Conservation (phyloP, 2,888 invertebrate species). For the Arrhopalites spinosus region DNA sequence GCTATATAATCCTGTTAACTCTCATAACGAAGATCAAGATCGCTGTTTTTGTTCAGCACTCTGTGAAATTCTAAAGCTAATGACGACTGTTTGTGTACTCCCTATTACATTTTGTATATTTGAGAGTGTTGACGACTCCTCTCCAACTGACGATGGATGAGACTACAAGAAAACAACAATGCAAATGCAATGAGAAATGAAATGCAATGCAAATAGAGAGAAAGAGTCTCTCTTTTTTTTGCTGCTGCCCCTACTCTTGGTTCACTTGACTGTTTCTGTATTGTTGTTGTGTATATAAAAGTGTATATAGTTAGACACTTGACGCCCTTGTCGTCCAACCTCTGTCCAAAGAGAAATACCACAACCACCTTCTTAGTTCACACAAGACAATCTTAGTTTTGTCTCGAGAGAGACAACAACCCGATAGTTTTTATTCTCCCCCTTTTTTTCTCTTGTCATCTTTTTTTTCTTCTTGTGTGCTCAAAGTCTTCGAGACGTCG, state of each 20-base stretch:
- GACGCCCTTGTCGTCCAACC: slow-evolving; percentile 43
- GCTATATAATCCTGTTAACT: neutral
- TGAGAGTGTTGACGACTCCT: no score
- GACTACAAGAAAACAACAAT: neutral
- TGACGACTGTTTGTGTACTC: no score
- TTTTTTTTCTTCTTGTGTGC: neutral
- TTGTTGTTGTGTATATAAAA: no score
- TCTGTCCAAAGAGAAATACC: slow-evolving; percentile 11
- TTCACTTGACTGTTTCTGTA: neutral
- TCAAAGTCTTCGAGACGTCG: no score
- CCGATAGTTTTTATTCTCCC: neutral
- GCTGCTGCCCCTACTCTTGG: neutral
- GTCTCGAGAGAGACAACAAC: neutral
- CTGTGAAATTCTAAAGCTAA: neutral
- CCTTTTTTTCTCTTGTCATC: neutral
- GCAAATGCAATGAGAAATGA: neutral
- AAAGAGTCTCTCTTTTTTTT: neutral
- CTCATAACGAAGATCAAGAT: no score
- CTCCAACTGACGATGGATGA: neutral
- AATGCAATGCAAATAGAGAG: neutral
- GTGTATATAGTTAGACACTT: slow-evolving; percentile 38
- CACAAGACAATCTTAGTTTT: no score
- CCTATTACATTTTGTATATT: no score
- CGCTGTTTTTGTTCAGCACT: neutral
- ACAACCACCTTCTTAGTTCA: neutral